These are phyloP conservation scores for Phalacrocorax aristotelis DNA, from an alignment of 2,113 vertebrate species.

Conservation along the genomic window DNA sequence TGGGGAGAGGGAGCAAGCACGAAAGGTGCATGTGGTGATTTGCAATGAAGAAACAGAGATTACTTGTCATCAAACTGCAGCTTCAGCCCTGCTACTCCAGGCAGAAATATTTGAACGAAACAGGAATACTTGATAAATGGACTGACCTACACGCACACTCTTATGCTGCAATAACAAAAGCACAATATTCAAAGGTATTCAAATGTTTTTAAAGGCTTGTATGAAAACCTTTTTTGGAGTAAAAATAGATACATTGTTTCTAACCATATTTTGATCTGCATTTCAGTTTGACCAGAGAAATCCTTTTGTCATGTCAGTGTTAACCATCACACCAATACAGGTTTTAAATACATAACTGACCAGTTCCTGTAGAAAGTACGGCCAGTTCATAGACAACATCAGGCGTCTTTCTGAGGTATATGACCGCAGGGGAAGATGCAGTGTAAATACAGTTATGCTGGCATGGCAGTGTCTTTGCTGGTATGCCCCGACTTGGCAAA, in stretches of 20 bases:
- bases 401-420: neutral
- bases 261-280: neutral
- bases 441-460: neutral
- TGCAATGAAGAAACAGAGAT: neutral
- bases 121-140: neutral
- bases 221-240: neutral
- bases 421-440: neutral
- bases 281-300: neutral
- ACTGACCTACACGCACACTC: accelerated
- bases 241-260: neutral
- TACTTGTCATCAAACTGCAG: neutral
- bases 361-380: neutral
- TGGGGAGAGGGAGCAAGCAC: neutral
- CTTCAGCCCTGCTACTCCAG: neutral
- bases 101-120: neutral
- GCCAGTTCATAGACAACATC: neutral
- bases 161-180: neutral
- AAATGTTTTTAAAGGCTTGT: neutral
- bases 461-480: neutral
- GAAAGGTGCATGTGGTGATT: neutral
- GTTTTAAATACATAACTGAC: neutral
- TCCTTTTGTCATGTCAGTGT: neutral
- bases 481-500: neutral
- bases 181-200: neutral
- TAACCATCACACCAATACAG: neutral